Evolutionary conservation across 1,140 invertebrate genomes (phyloP).

Genomic region (Ditylenchus dipsaci): DNA sequence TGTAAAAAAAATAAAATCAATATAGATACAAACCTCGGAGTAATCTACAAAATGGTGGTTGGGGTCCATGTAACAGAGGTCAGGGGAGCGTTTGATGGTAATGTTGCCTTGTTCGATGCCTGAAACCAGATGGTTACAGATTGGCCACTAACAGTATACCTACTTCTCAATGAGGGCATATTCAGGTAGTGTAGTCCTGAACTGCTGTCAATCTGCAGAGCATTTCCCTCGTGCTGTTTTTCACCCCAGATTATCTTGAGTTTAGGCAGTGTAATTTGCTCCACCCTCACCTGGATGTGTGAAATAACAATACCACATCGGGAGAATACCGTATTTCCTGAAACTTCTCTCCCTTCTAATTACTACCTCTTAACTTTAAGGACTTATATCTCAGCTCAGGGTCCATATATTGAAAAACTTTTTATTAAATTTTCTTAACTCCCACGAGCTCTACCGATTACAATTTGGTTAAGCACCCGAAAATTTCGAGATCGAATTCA

Average conservation of each 20-base stretch:
- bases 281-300: not conserved
- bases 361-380: too few species aligned
- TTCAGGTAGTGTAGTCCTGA: conserved; percentile 13
- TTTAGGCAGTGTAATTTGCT: conserved; percentile 22
- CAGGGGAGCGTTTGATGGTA: conserved; percentile 12
- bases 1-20: conserved; percentile 8
- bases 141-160: not conserved
- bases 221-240: conserved; percentile 33
- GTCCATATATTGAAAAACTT: too few species aligned
- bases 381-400: too few species aligned
- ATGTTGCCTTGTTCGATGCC: conserved; percentile 29
- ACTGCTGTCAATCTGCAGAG: conserved; percentile 16
- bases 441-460: too few species aligned
- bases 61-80: conserved; percentile 29
- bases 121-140: conserved; percentile 15
- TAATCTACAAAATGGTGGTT: conserved; percentile 15
- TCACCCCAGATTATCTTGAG: conserved; percentile 43
- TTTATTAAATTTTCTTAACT: too few species aligned
- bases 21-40: conserved; percentile 21
- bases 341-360: too few species aligned
- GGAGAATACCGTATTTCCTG: too few species aligned
- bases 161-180: conserved; percentile 33
- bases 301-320: too few species aligned
- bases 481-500: too few species aligned
- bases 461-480: too few species aligned